Evolutionary conservation across 2,888 invertebrate species (phyloP).

Genomic region (Cerastis leucographa): DNA sequence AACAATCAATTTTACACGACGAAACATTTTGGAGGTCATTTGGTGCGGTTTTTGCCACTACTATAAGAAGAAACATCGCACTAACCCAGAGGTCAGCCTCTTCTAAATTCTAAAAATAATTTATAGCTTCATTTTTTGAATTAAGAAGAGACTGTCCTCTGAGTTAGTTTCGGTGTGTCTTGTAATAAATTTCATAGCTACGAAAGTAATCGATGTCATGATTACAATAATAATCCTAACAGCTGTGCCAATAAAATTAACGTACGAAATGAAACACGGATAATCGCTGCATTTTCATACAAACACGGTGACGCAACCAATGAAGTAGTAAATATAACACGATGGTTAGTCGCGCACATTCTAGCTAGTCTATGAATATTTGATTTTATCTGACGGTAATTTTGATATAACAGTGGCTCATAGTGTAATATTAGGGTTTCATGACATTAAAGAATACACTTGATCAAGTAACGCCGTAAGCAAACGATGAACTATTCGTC

Average conservation of each 20-base stretch:
- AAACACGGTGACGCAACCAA: neutral
- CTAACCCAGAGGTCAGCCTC: neutral
- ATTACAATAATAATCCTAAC: slow-evolving; percentile 10
- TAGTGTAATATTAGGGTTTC: neutral
- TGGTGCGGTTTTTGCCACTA: neutral
- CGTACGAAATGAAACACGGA: neutral
- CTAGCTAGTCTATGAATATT: neutral
- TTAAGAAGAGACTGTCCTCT: too few species aligned
- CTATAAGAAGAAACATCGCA: neutral
- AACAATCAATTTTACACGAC: neutral
- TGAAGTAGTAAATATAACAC: neutral
- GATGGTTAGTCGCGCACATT: neutral
- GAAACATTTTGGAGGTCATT: neutral
- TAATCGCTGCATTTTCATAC: neutral
- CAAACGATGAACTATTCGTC: neutral
- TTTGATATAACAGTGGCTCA: neutral
- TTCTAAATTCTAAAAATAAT: neutral
- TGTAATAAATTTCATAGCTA: neutral
- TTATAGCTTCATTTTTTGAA: too few species aligned
- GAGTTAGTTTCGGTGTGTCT: too few species aligned
- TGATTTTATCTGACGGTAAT: neutral
- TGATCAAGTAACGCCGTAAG: neutral
- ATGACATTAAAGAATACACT: neutral
- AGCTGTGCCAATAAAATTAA: slow-evolving; percentile 11
- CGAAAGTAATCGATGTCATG: neutral